phyloP scores from a whole-genome alignment of 2,888 invertebrate species.

The Rhorus exstirpatorius region DNA sequence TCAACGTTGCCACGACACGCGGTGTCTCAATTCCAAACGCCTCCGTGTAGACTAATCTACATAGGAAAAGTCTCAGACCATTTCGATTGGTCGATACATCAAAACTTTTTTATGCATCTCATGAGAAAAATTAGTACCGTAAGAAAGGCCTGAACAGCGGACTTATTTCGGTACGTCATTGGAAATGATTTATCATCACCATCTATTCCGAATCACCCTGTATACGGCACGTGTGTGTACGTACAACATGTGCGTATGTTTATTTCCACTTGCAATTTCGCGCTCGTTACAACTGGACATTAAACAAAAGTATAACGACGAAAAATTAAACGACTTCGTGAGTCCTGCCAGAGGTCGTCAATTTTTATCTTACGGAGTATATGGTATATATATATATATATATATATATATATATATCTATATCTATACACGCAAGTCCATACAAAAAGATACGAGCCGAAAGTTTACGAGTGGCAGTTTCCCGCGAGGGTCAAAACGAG shows the following conservation, averaged over 20 bases:
- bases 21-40: too few relatives aligned
- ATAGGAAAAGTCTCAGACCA: too few relatives aligned
- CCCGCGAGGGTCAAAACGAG: conserved; percentile 62
- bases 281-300: conserved; percentile 56
- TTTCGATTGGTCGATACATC: too few relatives aligned
- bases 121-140: too few relatives aligned
- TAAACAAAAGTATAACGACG: conserved; percentile 49
- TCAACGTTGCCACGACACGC: too few relatives aligned
- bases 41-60: too few relatives aligned
- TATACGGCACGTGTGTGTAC: neutral
- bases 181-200: neutral
- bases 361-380: conserved; percentile 43
- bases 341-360: conserved; percentile 56
- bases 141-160: too few relatives aligned
- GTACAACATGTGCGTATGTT: neutral
- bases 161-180: too few relatives aligned
- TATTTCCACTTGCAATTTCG: conserved; percentile 50
- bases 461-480: conserved; percentile 64
- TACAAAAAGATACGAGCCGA: conserved; percentile 60
- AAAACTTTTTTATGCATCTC: too few relatives aligned
- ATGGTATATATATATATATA: conserved; percentile 18
- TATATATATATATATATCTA: conserved; percentile 11
- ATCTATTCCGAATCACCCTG: neutral
- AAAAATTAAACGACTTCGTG: conserved; percentile 60
- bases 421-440: conserved; percentile 13